These are phyloP conservation scores for Octomys mimax DNA, from an alignment of 2,797 vertebrate species.

Conservation along the genomic window DNA sequence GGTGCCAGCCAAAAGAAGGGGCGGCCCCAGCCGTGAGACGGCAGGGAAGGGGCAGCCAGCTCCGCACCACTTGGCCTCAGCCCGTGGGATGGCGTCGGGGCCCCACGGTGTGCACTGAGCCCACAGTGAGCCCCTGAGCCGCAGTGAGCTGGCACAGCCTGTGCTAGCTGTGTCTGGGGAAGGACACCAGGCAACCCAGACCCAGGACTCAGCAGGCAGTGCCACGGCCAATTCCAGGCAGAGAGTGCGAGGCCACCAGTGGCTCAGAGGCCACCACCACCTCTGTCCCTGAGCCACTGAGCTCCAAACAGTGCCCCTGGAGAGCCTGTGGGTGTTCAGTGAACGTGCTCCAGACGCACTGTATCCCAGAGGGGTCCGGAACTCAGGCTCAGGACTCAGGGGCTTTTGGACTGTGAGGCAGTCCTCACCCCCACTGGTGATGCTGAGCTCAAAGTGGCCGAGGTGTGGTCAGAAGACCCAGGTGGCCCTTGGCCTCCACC, in stretches of 20 bases:
- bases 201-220: not conserved
- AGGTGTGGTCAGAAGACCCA: not conserved
- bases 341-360: too few relatives aligned
- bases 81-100: not conserved
- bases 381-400: not conserved
- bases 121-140: not conserved
- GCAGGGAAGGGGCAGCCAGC: not conserved
- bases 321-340: too few relatives aligned
- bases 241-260: not conserved
- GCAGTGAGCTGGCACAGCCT: not conserved
- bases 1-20: fast-evolving
- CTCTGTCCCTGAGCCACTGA: conserved; percentile 77
- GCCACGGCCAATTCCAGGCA: not conserved
- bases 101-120: not conserved
- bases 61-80: fast-evolving
- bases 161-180: not conserved
- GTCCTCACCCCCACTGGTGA: not conserved
- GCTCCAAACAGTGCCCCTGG: not conserved
- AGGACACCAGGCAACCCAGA: not conserved
- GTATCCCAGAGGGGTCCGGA: not conserved
- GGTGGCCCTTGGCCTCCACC: not conserved
- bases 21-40: fast-evolving
- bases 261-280: conserved; percentile 37
- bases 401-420: not conserved
- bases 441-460: not conserved